Evolutionary conservation across 2,113 vertebrate species (phyloP).

Genomic region (Sula dactylatra): DNA sequence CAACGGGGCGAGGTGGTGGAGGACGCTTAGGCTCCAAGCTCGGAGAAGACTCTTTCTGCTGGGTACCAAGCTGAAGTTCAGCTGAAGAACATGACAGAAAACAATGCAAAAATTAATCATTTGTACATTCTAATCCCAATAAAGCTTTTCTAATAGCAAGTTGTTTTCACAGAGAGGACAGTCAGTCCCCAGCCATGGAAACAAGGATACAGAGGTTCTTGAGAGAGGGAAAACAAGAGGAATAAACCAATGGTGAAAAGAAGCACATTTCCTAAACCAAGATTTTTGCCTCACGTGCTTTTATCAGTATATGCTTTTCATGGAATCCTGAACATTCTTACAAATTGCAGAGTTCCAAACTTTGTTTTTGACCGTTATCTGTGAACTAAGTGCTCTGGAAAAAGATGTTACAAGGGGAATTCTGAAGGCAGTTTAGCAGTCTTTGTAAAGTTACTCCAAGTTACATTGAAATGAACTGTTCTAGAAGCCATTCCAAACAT

Average conservation of each 20-base stretch:
- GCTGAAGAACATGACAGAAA: constrained; percentile 53
- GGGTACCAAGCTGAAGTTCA: constrained; percentile 75
- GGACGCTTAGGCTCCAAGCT: constrained; percentile 86
- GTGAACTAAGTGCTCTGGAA: not conserved
- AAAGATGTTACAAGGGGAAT: not conserved
- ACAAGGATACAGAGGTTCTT: accelerated
- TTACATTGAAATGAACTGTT: not conserved
- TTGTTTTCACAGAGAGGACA: not conserved
- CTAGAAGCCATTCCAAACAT: not conserved
- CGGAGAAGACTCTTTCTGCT: constrained; percentile 74
- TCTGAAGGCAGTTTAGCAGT: not conserved
- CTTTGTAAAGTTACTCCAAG: not conserved
- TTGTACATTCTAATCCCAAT: not conserved
- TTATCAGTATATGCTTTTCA: not conserved
- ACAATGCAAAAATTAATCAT: not conserved
- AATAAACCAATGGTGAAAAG: not conserved
- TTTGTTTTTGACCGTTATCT: not conserved
- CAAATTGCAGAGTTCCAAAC: not conserved
- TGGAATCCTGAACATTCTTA: not conserved
- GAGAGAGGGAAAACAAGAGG: not conserved
- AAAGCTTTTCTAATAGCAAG: not conserved
- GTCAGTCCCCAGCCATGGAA: not conserved
- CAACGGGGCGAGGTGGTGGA: constrained; percentile 87
- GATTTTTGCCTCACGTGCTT: not conserved
- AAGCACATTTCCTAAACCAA: not conserved